phyloP scores from a whole-genome alignment of 2,888 invertebrate species.

The Aporophyla lueneburgensis region DNA sequence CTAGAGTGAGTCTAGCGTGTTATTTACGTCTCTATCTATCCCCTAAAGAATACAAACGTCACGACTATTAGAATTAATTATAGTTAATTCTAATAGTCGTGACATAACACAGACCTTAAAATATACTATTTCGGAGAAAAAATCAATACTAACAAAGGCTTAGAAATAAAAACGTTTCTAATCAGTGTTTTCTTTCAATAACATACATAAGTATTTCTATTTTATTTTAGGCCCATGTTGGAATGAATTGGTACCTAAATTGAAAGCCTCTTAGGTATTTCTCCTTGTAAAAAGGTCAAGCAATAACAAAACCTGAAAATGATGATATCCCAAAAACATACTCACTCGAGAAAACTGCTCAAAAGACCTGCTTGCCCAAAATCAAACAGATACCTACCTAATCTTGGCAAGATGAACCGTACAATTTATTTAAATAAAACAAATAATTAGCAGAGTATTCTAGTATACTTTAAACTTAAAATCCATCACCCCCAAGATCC shows the following conservation, averaged over 20 bases:
- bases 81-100: no score
- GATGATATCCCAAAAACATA: not conserved
- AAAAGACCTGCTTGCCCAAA: no score
- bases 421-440: no score
- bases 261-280: not conserved
- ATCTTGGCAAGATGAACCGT: not conserved
- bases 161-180: not conserved
- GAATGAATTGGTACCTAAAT: not conserved
- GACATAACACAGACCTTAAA: not conserved
- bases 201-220: not conserved
- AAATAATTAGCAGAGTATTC: not conserved
- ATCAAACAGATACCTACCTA: no score
- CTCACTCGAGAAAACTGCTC: not conserved
- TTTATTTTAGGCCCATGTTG: not conserved
- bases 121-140: not conserved
- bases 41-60: not conserved
- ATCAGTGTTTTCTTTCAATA: not conserved
- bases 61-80: no score
- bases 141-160: not conserved
- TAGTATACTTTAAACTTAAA: slow-evolving; percentile 5
- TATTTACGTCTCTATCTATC: not conserved
- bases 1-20: no score
- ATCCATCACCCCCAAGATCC: slow-evolving; percentile 26
- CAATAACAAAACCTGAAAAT: not conserved
- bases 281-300: not conserved